Percentiles rank a stretch among this genome's conserved stretches.
Evolutionary conservation across 2,888 invertebrate species (phyloP).

Genomic region (Desoria tigrina): DNA sequence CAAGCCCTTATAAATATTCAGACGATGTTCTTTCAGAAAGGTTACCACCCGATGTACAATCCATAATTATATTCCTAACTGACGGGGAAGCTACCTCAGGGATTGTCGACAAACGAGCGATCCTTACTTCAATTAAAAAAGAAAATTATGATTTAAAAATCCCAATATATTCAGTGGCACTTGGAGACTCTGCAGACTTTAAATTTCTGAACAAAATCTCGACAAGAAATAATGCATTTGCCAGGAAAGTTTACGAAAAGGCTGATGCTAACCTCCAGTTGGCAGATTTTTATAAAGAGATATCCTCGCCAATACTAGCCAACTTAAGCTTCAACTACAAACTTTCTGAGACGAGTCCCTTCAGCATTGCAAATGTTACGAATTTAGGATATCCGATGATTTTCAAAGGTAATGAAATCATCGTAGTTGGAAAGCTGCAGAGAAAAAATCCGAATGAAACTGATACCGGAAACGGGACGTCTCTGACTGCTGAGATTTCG

Average conservation of each 20-base stretch:
- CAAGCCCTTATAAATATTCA: background rate
- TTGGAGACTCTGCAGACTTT: conserved; percentile 70
- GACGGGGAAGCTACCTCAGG: conserved; percentile 57
- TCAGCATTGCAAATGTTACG: background rate
- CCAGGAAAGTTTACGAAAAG: conserved; percentile 72
- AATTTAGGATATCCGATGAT: conserved; percentile 17
- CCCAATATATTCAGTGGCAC: conserved; percentile 69
- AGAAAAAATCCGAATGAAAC: background rate
- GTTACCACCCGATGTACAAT: conserved; percentile 30
- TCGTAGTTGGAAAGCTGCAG: conserved; percentile 55
- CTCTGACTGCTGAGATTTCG: background rate
- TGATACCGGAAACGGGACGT: background rate
- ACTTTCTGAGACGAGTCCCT: background rate
- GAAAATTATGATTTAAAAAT: conserved; percentile 52
- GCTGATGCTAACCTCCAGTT: conserved; percentile 69
- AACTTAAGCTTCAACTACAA: conserved; percentile 55
- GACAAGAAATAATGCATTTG: conserved; percentile 67
- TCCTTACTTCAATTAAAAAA: conserved; percentile 41
- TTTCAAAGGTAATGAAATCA: conserved; percentile 23
- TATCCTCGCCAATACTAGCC: conserved; percentile 68
- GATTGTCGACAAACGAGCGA: conserved; percentile 47
- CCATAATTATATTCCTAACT: conserved; percentile 57
- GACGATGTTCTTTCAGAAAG: background rate
- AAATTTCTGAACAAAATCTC: conserved; percentile 68
- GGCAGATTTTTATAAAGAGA: conserved; percentile 66